Conservation (phyloP, 1,140 invertebrate species). For the Heliothis virescens region DNA sequence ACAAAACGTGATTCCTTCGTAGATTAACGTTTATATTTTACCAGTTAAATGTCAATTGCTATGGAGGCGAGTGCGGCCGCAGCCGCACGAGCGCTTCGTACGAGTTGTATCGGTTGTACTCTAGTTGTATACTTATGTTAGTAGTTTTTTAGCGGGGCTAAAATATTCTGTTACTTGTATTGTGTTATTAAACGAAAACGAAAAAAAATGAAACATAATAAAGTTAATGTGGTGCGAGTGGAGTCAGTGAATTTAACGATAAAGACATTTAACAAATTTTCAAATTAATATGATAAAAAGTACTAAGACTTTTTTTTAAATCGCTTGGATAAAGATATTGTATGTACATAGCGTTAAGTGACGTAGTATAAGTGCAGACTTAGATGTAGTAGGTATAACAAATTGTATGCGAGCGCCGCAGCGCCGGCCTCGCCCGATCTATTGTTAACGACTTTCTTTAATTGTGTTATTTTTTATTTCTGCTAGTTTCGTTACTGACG, state of each 20-base stretch:
- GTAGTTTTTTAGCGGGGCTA: constrained; percentile 81
- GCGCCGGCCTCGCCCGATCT: constrained; percentile 54
- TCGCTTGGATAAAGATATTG: constrained; percentile 82
- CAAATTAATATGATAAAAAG: constrained; percentile 83
- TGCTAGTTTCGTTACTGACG: constrained; percentile 66
- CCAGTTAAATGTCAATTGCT: constrained; percentile 77
- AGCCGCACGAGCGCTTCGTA: constrained; percentile 50
- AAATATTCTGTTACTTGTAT: constrained; percentile 78
- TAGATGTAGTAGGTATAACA: constrained; percentile 86
- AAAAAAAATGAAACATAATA: constrained; percentile 67
- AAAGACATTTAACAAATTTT: constrained; percentile 86
- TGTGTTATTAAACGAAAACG: constrained; percentile 77
- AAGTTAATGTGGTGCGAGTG: constrained; percentile 77
- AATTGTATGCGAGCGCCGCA: constrained; percentile 76
- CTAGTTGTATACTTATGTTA: constrained; percentile 78
- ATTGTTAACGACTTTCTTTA: constrained; percentile 64
- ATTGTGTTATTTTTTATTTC: constrained; percentile 70
- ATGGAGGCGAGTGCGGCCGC: constrained; percentile 56
- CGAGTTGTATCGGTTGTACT: constrained; percentile 72
- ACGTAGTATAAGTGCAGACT: constrained; percentile 79
- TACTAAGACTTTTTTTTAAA: constrained; percentile 84
- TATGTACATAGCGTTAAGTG: constrained; percentile 85
- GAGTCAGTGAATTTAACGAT: constrained; percentile 81
- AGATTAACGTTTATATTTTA: constrained; percentile 78
- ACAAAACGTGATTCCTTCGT: constrained; percentile 72